Conservation (phyloP, 2,113 vertebrate genomes). For the Anolis sagrei region DNA sequence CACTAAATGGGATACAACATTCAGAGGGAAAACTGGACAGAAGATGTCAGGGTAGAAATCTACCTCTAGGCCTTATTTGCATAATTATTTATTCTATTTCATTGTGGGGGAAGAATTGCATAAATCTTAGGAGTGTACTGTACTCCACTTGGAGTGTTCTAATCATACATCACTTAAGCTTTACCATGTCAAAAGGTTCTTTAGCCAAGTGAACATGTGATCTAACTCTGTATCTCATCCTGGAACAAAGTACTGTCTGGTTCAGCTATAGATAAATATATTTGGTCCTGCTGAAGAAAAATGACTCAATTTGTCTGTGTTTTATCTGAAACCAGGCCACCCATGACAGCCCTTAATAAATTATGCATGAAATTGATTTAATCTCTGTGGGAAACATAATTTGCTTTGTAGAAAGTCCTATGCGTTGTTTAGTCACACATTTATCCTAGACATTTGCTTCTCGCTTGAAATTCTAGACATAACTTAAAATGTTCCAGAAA, state of each 20-base stretch:
- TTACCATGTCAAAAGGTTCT: not conserved
- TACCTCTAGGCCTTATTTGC: not conserved
- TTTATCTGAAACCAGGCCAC: constrained; percentile 58
- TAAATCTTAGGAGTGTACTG: not conserved
- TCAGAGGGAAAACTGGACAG: too few relatives aligned
- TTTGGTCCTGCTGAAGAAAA: constrained; percentile 51
- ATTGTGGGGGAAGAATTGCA: not conserved
- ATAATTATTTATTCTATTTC: not conserved
- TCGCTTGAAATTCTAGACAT: constrained; percentile 18
- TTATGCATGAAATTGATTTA: constrained; percentile 74
- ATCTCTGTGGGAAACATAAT: constrained; percentile 64
- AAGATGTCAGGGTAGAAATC: too few relatives aligned
- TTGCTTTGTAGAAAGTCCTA: constrained; percentile 53
- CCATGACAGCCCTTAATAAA: constrained; percentile 64
- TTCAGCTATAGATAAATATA: constrained; percentile 13
- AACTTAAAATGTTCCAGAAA: constrained; percentile 39
- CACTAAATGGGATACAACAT: too few relatives aligned
- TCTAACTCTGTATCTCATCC: not conserved
- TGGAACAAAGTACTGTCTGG: constrained; percentile 13
- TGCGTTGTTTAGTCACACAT: constrained; percentile 45
- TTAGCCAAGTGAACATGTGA: constrained; percentile 10
- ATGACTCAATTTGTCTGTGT: constrained; percentile 64
- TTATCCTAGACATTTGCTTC: constrained; percentile 51
- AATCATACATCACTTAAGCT: not conserved
- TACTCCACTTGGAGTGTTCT: not conserved